phyloP scores from a whole-genome alignment of 2,888 invertebrate species.

The Gasteruption jaculator region DNA sequence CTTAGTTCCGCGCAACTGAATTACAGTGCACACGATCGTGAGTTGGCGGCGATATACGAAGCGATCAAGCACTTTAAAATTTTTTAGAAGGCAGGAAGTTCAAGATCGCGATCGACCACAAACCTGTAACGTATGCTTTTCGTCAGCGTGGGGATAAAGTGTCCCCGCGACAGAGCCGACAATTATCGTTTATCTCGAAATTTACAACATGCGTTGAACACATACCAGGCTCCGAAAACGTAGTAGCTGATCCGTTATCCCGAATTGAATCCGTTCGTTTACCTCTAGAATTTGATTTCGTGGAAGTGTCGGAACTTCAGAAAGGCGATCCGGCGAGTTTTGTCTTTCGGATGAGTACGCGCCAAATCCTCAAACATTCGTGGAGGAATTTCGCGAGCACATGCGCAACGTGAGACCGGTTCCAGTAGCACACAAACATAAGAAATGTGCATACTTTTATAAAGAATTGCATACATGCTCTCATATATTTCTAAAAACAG shows the following conservation, averaged over 20 bases:
- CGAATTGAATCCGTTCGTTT: no score
- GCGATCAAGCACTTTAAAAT: not conserved
- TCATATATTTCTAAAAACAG: conserved; percentile 1
- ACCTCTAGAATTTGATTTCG: no score
- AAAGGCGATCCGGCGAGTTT: no score
- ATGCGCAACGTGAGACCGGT: not conserved
- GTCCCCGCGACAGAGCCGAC: no score
- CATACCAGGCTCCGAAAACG: not conserved
- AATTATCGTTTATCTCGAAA: no score
- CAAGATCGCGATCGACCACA: not conserved
- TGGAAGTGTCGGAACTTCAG: no score
- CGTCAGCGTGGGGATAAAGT: no score
- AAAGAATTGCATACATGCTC: not conserved
- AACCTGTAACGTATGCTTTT: not conserved
- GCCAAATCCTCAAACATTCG: not conserved
- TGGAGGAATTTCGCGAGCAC: not conserved
- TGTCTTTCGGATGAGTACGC: no score
- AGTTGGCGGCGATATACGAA: not conserved
- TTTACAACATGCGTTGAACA: conserved; percentile 5
- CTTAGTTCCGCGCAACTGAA: no score
- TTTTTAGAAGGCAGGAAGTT: not conserved
- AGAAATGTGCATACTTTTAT: not conserved
- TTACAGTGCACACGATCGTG: no score
- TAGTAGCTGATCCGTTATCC: not conserved
- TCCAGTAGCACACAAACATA: not conserved